Conservation (phyloP, 1,140 invertebrate species). For the Tenebrio molitor region DNA sequence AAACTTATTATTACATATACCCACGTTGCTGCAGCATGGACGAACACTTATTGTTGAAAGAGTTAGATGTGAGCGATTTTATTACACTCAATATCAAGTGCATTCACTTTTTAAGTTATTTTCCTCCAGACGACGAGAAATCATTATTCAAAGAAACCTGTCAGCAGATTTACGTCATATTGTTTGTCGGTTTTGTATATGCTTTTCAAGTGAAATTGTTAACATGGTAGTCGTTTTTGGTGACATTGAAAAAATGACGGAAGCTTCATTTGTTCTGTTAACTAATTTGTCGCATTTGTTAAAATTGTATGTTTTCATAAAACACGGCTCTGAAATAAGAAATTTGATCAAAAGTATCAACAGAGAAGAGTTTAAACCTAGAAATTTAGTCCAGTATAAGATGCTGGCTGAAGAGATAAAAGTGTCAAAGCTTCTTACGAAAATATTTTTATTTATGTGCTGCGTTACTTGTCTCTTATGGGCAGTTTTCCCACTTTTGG, state of each 20-base stretch:
- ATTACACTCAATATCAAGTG: conserved; percentile 26
- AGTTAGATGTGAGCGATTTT: conserved; percentile 6
- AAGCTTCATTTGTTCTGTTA: conserved; percentile 40
- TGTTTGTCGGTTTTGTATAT: conserved; percentile 35
- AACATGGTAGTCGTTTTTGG: conserved; percentile 37
- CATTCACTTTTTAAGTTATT: conserved; percentile 8
- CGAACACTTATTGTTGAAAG: too few species aligned
- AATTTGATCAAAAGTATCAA: conserved; percentile 24
- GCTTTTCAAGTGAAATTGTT: conserved; percentile 31
- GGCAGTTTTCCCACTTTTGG: conserved; percentile 55
- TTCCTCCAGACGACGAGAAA: background rate
- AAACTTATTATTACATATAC: too few species aligned
- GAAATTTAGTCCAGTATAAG: conserved; percentile 7
- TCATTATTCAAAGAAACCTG: background rate
- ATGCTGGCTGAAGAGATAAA: conserved; percentile 26
- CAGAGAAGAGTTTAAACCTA: conserved; percentile 45
- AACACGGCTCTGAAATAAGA: background rate
- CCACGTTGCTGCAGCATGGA: too few species aligned
- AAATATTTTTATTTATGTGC: conserved; percentile 4
- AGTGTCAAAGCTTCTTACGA: conserved; percentile 36
- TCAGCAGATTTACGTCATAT: background rate
- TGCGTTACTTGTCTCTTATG: conserved; percentile 41
- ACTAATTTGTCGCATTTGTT: conserved; percentile 42
- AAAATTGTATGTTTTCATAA: conserved; percentile 30
- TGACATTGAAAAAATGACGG: conserved; percentile 39